A percentile compares a stretch with the other conserved stretches of the same genome.
phyloP scores from a whole-genome alignment of 2,888 invertebrate species.

The Zygothrica quintamaculata region DNA sequence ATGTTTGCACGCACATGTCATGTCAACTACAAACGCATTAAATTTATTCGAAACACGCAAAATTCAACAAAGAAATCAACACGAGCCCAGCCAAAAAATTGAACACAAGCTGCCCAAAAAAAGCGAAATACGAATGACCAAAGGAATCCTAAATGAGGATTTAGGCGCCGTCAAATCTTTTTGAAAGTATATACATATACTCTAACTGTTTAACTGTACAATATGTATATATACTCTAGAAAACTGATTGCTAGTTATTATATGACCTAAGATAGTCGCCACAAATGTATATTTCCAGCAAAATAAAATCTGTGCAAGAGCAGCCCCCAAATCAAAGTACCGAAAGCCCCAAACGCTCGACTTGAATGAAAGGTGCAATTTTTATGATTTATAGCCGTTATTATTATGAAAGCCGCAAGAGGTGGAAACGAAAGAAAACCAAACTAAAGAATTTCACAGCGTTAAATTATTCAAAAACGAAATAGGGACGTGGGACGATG shows the following conservation, averaged over 20 bases:
- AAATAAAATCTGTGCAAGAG: conserved; percentile 46
- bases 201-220: too few species aligned
- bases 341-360: conserved; percentile 56
- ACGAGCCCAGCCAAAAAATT: conserved; percentile 58
- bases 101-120: conserved; percentile 52
- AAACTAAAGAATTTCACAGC: conserved; percentile 70
- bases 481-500: conserved; percentile 62
- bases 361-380: conserved; percentile 84
- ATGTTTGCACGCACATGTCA: conserved; percentile 81
- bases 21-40: conserved; percentile 80
- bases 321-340: conserved; percentile 50
- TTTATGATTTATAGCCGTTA: conserved; percentile 83
- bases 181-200: neutral
- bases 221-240: neutral
- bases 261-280: neutral
- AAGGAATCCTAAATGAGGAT: conserved; percentile 4
- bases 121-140: neutral
- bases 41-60: conserved; percentile 80
- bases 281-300: conserved; percentile 13
- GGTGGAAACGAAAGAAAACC: conserved; percentile 47
- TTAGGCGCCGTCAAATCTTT: conserved; percentile 2
- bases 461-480: conserved; percentile 75
- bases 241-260: neutral
- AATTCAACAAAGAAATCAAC: conserved; percentile 63
- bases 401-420: conserved; percentile 80